phyloP scores from a whole-genome alignment of 1,140 invertebrate genomes.

The Drosophila bifasciata region DNA sequence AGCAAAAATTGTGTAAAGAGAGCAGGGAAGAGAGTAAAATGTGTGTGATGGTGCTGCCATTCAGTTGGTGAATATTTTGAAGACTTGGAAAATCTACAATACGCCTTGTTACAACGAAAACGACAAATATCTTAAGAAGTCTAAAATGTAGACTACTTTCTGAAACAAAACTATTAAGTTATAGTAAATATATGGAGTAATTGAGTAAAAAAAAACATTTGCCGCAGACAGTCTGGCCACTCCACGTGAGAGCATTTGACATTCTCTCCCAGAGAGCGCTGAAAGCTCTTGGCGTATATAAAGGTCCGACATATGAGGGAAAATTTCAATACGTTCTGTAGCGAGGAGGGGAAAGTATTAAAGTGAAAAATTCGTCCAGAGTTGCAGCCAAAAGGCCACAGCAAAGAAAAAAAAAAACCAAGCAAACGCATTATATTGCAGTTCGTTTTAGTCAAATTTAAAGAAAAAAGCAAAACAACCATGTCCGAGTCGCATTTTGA shows the following conservation, averaged over 20 bases:
- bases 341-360: no score
- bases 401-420: constrained; percentile 22
- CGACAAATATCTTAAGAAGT: no score
- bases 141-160: no score
- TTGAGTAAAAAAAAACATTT: not conserved
- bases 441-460: constrained; percentile 51
- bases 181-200: not conserved
- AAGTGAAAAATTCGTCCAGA: no score
- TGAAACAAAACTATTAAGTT: not conserved
- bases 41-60: not conserved
- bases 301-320: no score
- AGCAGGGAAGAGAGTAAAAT: constrained; percentile 3
- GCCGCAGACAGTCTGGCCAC: constrained; percentile 16
- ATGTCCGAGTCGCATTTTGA: constrained; percentile 88
- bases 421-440: constrained; percentile 28
- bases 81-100: not conserved
- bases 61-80: not conserved
- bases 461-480: constrained; percentile 69
- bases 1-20: constrained; percentile 52
- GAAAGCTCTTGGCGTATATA: not conserved
- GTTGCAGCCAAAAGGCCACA: constrained; percentile 7
- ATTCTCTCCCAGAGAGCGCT: no score
- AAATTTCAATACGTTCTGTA: no score
- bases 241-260: constrained; percentile 10
- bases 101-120: no score